phyloP scores from a whole-genome alignment of 2,113 vertebrate genomes.

The Cyanoramphus novaezelandiae region DNA sequence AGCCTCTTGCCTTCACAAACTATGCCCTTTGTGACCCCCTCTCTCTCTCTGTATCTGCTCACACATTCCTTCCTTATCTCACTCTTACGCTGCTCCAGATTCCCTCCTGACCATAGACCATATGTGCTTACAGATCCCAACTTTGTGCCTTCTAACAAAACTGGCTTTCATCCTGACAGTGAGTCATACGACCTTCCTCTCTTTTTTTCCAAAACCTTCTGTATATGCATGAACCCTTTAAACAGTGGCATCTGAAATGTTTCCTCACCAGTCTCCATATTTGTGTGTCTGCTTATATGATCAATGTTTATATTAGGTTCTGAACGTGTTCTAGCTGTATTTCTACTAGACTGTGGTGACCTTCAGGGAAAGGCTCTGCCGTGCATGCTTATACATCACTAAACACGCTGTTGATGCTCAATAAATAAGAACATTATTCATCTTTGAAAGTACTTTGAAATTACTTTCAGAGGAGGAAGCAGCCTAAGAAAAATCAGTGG shows the following conservation, averaged over 20 bases:
- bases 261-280: neutral
- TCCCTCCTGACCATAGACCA: neutral
- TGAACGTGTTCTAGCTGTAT: neutral
- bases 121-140: neutral
- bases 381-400: neutral
- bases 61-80: constrained; percentile 62
- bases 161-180: neutral
- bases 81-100: constrained; percentile 7
- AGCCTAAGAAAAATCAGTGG: neutral
- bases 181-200: neutral
- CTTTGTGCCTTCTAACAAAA: neutral
- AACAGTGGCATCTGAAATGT: neutral
- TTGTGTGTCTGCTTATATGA: neutral
- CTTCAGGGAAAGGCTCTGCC: neutral
- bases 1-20: neutral
- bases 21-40: constrained; percentile 25
- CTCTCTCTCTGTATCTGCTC: constrained; percentile 24
- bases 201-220: neutral
- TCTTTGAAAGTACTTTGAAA: neutral
- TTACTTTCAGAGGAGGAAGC: neutral
- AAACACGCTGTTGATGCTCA: neutral
- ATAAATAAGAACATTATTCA: neutral
- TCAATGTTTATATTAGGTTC: neutral
- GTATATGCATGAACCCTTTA: neutral
- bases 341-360: neutral